Evolutionary conservation across 2,797 vertebrate species (phyloP), one percentile per base, ranked within the genome.

Genomic region (Pachyuromys duprasi): DNA sequence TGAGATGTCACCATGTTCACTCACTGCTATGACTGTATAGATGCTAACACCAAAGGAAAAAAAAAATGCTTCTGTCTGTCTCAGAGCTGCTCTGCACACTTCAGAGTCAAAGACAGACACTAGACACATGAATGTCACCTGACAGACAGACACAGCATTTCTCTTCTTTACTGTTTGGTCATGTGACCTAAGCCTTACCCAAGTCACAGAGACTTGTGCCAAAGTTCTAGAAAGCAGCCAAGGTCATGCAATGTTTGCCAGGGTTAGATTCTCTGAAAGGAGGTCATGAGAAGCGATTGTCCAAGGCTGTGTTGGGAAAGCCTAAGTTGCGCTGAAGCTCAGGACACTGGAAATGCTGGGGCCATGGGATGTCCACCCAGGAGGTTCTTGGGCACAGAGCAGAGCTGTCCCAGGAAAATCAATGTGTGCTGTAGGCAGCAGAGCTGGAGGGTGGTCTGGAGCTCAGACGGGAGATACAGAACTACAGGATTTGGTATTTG

Each of bases 71-170:
- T 28, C 82, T 45, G 53, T 14, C 3, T 9, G 4, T 49, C 75
- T 31, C 13, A 1, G 36, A 39, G 13, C 42, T 14, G 28, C 31
- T 63, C 65, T 13, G 53, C 1, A 3, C 22, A 4, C 0, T 0
- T 8, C 1, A 14, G 1, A 36, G 42, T 53, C 45, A 69, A 69
- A 39, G 67, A 55, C n/a, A 17, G 70, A 42, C 33, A 2, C 70
- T 75, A 3, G 8, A 14, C 24, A 33, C 74, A 20, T 3, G 7
- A 12, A 2, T 26, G n/a, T 18, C 3, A 3, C 8, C 6, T 28
- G 57, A 60, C 8, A 5, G 8, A 57, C 24, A 28, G 6, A 49
- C 8, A 15, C 17, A 3, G 8, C 49, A 31, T 22, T 17, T 72
- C 72, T 80, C 49, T 36, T 42, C 45, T 14, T 70, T 53, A 18